Evolutionary conservation across 37 sponge, comb jelly and placozoan genomes (phyloP), one percentile per base, ranked within the genome.

Genomic region (Chondrosia reniformis): DNA sequence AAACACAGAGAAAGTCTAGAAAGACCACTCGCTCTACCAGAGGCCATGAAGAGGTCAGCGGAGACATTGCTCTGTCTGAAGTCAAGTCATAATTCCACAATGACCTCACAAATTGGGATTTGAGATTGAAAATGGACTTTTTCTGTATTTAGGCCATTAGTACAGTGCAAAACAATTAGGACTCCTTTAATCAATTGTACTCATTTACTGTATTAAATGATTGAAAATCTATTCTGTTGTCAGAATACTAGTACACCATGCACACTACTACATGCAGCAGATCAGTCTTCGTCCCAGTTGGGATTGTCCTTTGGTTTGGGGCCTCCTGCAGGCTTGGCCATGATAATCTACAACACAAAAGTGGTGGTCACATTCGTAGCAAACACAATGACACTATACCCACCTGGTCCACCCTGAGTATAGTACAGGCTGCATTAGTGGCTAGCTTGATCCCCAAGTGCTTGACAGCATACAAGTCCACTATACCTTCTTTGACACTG

Each of bases 281-380:
- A n/a, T 46, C 87, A 84, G 45, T 97, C 97, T 42, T 97, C 95
- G 33, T 94, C 95, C 79, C 92, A 69, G 46, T 85, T 77, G 10
- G 73, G 57, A 22, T 89, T 80, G 31, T 80, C 91, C 44, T 67
- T 62, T 31, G 95, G 95, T 73, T 97, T 97, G 17, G 99, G 99
- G 10, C 99, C 99, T 28, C 99, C 99, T 28, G 99, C 93, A 42
- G 83, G 82, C 55, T 97, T 97, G 27, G 99, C 93, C 95, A 97
- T 95, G 71, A 97, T 92, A 36, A 97, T 97, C 97, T 97, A 71
- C 43, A 42, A 22, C 10, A 49, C 17, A 44, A 30, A 12, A 49
- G 71, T 30, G 37, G 9, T 62, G 76, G 30, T 3, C 25, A 74
- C 33, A 54, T 10, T n/a, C n/a, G n/a, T n/a, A n/a, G n/a, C n/a